These are phyloP conservation scores for Aleadryas rufinucha DNA, from an alignment of 2,113 vertebrate genomes.

Conservation along the genomic window DNA sequence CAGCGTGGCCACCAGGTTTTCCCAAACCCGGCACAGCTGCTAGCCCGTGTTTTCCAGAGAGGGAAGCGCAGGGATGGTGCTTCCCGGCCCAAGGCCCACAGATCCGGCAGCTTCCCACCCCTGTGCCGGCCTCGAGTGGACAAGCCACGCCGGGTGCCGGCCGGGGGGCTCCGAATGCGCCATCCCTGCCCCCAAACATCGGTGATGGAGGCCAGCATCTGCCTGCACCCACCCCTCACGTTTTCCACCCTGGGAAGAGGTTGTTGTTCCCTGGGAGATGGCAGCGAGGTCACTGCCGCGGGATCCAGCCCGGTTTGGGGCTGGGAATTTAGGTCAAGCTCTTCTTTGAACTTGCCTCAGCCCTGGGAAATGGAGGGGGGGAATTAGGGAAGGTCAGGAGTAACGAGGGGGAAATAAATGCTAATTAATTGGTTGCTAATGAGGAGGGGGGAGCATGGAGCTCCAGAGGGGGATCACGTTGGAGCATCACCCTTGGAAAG, in stretches of 20 bases:
- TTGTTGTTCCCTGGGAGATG: background rate
- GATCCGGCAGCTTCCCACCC: background rate
- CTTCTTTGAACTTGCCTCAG: background rate
- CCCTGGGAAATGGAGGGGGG: background rate
- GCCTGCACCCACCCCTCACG: rapidly evolving
- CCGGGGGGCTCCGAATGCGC: rapidly evolving
- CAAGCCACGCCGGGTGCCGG: rapidly evolving
- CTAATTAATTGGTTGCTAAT: background rate
- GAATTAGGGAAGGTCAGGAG: background rate
- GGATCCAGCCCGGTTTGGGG: background rate
- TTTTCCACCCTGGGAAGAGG: background rate
- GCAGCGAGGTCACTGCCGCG: background rate
- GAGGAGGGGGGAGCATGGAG: background rate
- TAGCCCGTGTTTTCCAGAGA: rapidly evolving
- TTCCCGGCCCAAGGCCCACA: background rate
- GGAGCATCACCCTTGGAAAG: background rate
- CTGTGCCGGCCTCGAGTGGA: background rate
- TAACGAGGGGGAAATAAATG: background rate
- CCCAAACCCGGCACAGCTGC: rapidly evolving
- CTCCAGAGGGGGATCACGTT: rapidly evolving
- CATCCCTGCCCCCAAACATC: background rate
- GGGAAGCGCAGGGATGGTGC: rapidly evolving
- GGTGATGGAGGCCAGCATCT: rapidly evolving
- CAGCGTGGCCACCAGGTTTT: rapidly evolving
- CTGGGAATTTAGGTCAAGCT: background rate